Evolutionary conservation across 2,888 invertebrate species (phyloP), one percentile per base, ranked within the genome.

Genomic region (Plagodis dolabraria): DNA sequence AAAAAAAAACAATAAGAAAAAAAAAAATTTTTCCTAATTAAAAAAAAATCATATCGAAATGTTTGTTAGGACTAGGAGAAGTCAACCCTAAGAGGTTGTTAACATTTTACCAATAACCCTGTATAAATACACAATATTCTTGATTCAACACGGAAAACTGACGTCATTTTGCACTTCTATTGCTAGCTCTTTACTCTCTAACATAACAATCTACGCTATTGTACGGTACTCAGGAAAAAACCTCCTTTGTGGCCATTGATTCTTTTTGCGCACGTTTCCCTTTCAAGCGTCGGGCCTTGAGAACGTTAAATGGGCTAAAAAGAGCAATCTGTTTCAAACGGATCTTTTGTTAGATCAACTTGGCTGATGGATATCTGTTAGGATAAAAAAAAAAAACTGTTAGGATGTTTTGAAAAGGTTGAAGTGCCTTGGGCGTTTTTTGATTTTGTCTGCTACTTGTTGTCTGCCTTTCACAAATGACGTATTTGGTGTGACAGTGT

Each of bases 261-360:
- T 60, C 59, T 54, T 60, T 58, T 60, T 47, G 50, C 51, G 48
- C 36, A 12, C 51, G 49, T 42, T 59, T 59, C 42, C 52, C 50
- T 50, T 53, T 60, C 59, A 51, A 54, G 47, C 50, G n/a, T 8
- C 34, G 33, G 33, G 49, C 52, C 55, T 53, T 60, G 60, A 52
- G 51, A 46, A 12, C 42, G 42, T 43, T 53, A 34, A 49, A 48
- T 48, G 50, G 11, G 12, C 12, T 60, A 35, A 53, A 55, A 55
- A 40, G 53, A 48, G 42, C 60, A 60, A 56, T 52, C 60, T 46
- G 40, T 47, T 46, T 35, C 52, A 55, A 38, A 40, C 40, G 6
- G 48, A 40, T 49, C 47, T 12, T 48, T 44, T 45, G 45, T 33
- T 35, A 10, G 40, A 38, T 42, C 40, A 40, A 33, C 33, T 49